A percentile compares a stretch with the other conserved stretches of the same genome.
Evolutionary conservation across 2,113 vertebrate species (phyloP).

Genomic region (Pterocles gutturalis): DNA sequence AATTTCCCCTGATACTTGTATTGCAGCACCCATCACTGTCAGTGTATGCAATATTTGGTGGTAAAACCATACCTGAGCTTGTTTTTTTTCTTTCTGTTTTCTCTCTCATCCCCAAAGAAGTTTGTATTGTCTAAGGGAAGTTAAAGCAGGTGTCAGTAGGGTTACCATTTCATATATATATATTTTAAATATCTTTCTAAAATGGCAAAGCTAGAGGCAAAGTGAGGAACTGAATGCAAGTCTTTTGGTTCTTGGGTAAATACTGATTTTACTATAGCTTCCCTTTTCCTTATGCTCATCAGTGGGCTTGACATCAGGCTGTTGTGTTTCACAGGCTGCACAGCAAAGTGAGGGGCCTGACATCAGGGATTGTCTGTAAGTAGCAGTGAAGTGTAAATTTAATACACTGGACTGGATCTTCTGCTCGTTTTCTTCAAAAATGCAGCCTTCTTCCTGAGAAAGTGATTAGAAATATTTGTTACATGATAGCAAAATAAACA

Average conservation of each 20-base stretch:
- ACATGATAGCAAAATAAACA: neutral
- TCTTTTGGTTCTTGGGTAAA: neutral
- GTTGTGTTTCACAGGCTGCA: neutral
- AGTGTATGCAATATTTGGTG: neutral
- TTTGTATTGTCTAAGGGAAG: neutral
- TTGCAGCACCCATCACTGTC: neutral
- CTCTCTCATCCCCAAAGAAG: neutral
- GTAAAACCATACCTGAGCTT: neutral
- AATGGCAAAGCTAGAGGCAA: neutral
- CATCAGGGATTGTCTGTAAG: neutral
- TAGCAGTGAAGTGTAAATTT: neutral
- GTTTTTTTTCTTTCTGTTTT: rapidly evolving
- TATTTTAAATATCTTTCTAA: neutral
- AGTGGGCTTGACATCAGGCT: neutral
- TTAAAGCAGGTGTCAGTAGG: neutral
- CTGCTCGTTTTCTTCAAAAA: neutral
- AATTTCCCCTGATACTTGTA: neutral
- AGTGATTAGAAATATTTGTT: neutral
- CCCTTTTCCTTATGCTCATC: neutral
- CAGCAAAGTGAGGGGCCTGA: neutral
- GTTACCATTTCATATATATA: neutral
- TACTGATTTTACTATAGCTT: neutral
- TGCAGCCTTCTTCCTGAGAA: neutral
- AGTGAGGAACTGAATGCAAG: neutral
- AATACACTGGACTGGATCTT: neutral